Base-by-base conservation (phyloP, 2,888 invertebrate species). In the Priocnemis perturbator region DNA sequence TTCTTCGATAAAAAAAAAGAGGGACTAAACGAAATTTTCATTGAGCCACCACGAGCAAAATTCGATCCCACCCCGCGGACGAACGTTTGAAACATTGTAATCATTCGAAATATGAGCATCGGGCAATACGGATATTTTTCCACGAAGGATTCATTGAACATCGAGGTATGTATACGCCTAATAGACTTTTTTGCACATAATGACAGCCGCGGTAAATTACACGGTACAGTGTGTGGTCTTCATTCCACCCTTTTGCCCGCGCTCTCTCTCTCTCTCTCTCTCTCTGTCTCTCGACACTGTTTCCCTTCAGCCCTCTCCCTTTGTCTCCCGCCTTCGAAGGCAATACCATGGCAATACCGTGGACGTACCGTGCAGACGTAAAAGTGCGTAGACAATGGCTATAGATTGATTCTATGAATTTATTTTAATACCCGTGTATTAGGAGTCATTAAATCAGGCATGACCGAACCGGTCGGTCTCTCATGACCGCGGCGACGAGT, bases 381-480 rank as follows among this genome's bases (percentile, higher is more conserved):
- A 72, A 76, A 71, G 68, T 71, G 73, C 73, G 74, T 74, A 78
- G 77, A 78, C 78, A 81, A 82, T 80, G 75, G 75, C 79, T 78
- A 80, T 81, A 83, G 81, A 82, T 80, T 80, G 79, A 83, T 83
- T 84, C 82, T 78, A 81, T 79, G 79, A 83, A 83, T 79, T 81
- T 84, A 81, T 83, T 77, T 81, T 83, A 83, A 83, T 83, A 77
- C 76, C 69, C 75, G 71, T 60, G 71, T 67, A 83, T 84, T 84
- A 83, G 71, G 66, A 73, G 74, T 80, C 78, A 79, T 83, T 78
- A 79, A 78, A 82, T 81, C 75, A 68, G 74, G 65, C 73, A 76
- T 73, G 78, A 75, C 60, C 73, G 72, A 61, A 61, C 64, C 64
- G 69, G 64, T 15, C 23, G 68, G 57, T 65, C 60, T 59, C 63